phyloP scores from a whole-genome alignment of 2,888 invertebrate species.

The Caenorhabditis sinica region DNA sequence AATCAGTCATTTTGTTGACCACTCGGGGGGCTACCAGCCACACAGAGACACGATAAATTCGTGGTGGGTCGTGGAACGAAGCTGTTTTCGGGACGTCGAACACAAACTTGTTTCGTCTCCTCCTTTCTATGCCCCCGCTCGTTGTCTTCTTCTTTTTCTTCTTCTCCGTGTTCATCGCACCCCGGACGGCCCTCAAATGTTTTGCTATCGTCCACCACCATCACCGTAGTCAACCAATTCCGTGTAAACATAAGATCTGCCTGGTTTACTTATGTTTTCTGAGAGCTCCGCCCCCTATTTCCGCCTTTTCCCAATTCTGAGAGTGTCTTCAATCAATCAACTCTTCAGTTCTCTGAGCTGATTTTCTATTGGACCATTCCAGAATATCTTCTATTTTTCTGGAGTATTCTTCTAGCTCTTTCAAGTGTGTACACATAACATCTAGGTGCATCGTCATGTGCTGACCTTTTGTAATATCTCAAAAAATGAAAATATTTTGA shows the following conservation, averaged over 20 bases:
- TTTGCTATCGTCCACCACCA: conserved; percentile 58
- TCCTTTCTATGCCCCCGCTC: conserved; percentile 32
- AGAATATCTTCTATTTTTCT: background rate
- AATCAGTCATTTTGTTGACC: conserved; percentile 66
- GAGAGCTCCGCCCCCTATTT: conserved; percentile 30
- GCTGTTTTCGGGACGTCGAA: conserved; percentile 62
- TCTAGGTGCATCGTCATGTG: conserved; percentile 18
- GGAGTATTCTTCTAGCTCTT: background rate
- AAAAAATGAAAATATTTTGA: conserved; percentile 33
- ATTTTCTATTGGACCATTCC: conserved; percentile 10
- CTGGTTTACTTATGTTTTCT: conserved; percentile 61
- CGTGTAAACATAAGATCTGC: conserved; percentile 65
- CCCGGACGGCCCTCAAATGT: conserved; percentile 50
- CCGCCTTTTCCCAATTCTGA: conserved; percentile 1
- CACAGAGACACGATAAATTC: conserved; percentile 61
- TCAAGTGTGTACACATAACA: conserved; percentile 15
- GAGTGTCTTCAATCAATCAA: background rate
- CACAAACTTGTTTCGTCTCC: conserved; percentile 65
- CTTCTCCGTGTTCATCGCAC: conserved; percentile 56
- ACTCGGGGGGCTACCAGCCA: conserved; percentile 56
- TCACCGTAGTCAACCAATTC: conserved; percentile 59
- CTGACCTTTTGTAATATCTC: conserved; percentile 8
- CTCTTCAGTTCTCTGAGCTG: too few relatives aligned
- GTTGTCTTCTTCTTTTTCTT: conserved; percentile 38
- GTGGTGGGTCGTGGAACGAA: conserved; percentile 61